Evolutionary conservation across 2,888 invertebrate species (phyloP).

Genomic region (Acrobasis consociella): DNA sequence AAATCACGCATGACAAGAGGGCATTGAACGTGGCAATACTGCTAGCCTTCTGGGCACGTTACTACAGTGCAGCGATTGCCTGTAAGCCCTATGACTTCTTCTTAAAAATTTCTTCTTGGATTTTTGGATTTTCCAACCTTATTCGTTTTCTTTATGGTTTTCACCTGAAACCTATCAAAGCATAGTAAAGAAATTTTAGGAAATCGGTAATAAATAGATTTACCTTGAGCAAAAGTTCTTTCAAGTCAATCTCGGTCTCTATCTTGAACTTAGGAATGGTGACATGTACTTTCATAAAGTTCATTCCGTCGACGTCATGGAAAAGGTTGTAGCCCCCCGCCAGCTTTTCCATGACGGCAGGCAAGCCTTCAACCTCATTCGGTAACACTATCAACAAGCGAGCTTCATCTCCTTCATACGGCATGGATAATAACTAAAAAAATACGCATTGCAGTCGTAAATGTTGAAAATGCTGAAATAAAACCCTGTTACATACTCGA

Average conservation of each 20-base stretch:
- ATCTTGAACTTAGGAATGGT: conserved; percentile 91
- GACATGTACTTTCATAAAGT: conserved; percentile 83
- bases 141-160: too few species aligned
- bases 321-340: conserved; percentile 20
- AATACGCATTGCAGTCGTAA: neutral
- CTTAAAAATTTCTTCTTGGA: too few species aligned
- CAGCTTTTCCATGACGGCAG: conserved; percentile 77
- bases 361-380: conserved; percentile 85
- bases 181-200: too few species aligned
- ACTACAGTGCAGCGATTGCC: too few species aligned
- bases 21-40: too few species aligned
- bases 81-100: too few species aligned
- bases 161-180: too few species aligned
- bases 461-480: too few species aligned
- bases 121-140: too few species aligned
- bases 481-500: too few species aligned
- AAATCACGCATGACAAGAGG: too few species aligned
- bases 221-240: conserved; percentile 83
- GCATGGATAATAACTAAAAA: conserved; percentile 86
- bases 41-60: too few species aligned
- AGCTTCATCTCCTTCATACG: conserved; percentile 86
- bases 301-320: conserved; percentile 53
- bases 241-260: conserved; percentile 87
- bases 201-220: neutral
- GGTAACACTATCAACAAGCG: conserved; percentile 91